phyloP scores from a whole-genome alignment of 1,140 invertebrate genomes.

The Lutraria rhynchaena region DNA sequence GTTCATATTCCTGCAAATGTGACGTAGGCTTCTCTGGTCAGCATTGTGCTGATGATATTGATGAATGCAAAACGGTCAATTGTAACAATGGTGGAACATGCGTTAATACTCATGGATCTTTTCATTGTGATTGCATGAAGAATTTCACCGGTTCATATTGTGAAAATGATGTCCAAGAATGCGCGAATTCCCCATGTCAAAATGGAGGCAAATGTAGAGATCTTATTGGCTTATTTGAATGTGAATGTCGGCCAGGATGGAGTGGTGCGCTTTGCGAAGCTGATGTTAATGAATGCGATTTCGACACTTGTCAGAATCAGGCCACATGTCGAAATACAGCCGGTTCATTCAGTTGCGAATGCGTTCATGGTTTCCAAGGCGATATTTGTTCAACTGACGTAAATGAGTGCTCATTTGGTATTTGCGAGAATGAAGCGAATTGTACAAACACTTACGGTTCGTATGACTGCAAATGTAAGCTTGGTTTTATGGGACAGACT shows the following conservation, averaged over 20 bases:
- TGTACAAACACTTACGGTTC: conserved; percentile 38
- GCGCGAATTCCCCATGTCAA: conserved; percentile 90
- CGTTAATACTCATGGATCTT: conserved; percentile 39
- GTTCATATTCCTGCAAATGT: conserved; percentile 32
- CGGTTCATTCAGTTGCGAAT: conserved; percentile 39
- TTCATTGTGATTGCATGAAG: conserved; percentile 18
- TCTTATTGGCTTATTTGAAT: conserved; percentile 28
- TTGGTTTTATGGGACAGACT: conserved; percentile 70
- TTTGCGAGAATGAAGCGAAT: conserved; percentile 62
- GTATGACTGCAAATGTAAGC: conserved; percentile 90
- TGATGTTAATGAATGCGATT: conserved; percentile 64
- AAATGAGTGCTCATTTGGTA: conserved; percentile 61
- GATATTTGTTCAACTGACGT: conserved; percentile 90
- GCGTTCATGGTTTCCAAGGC: conserved; percentile 94
- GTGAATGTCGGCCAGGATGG: conserved; percentile 47
- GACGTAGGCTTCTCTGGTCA: conserved; percentile 81
- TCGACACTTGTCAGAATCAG: conserved; percentile 63
- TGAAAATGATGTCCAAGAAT: conserved; percentile 93
- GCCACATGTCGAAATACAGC: conserved; percentile 53
- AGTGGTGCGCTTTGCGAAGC: conserved; percentile 38
- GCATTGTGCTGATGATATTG: conserved; percentile 31
- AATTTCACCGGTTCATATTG: conserved; percentile 38
- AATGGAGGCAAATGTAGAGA: conserved; percentile 86
- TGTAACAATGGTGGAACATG: conserved; percentile 85
- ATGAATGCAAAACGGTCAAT: conserved; percentile 82